Conservation (phyloP, 2,113 vertebrate species). For the Oreocharis arfaki region DNA sequence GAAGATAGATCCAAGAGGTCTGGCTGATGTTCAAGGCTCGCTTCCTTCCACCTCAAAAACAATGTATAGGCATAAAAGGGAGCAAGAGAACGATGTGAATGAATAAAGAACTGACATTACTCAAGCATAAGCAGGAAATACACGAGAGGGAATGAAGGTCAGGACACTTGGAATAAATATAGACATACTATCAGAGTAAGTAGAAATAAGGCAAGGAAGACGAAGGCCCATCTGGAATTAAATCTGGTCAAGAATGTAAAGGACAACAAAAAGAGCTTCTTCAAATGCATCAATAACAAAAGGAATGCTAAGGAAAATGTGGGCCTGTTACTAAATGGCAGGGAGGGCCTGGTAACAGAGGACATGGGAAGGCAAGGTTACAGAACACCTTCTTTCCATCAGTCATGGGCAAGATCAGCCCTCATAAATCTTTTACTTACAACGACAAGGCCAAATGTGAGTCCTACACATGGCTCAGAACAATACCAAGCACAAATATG, state of each 20-base stretch:
- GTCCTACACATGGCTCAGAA: not conserved
- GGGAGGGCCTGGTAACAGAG: not conserved
- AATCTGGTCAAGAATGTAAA: not conserved
- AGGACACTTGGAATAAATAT: not conserved
- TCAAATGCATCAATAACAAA: not conserved
- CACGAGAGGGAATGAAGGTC: not conserved
- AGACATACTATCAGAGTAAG: not conserved
- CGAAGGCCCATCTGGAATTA: not conserved
- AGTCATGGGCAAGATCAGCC: not conserved
- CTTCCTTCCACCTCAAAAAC: not conserved
- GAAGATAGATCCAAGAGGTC: not conserved
- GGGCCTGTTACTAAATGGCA: not conserved
- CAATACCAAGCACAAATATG: fast-evolving
- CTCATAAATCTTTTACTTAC: fast-evolving
- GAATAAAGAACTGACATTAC: not conserved
- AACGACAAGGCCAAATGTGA: not conserved
- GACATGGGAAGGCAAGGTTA: not conserved
- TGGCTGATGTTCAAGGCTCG: not conserved
- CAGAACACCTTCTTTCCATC: too few relatives aligned
- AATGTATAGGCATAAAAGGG: not conserved
- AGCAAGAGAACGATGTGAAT: not conserved
- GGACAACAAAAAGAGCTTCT: not conserved
- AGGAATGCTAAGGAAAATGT: not conserved
- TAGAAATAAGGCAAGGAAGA: not conserved
- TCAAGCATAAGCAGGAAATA: not conserved